A percentile compares a stretch with the other conserved stretches of the same genome.
phyloP scores from a whole-genome alignment of 2,888 invertebrate species.

The Lacanobia oleracea region DNA sequence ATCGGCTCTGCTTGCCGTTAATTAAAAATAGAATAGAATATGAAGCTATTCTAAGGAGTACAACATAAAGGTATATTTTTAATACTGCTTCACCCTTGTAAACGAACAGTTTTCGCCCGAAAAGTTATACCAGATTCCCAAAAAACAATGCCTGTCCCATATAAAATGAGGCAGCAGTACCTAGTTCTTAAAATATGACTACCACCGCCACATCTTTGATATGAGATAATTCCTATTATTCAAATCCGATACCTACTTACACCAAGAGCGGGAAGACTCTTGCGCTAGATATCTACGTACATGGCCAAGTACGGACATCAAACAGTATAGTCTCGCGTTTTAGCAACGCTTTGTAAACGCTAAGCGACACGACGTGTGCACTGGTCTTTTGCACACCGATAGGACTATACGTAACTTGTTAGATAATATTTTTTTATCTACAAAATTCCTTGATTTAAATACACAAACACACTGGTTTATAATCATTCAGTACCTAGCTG shows the following conservation, averaged over 20 bases:
- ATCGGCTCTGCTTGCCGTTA: no score
- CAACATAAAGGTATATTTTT: no score
- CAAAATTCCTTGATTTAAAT: background rate
- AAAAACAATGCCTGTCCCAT: no score
- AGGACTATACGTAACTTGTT: slow-evolving; percentile 4
- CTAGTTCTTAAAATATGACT: no score
- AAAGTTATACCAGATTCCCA: no score
- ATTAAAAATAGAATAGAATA: no score
- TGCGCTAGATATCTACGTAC: background rate
- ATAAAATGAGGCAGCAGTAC: no score
- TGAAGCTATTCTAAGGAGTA: no score
- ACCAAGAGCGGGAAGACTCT: background rate
- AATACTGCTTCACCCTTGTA: no score
- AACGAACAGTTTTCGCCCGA: no score
- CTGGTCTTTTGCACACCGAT: background rate
- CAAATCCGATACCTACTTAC: background rate
- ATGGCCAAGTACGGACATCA: background rate
- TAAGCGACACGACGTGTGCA: background rate
- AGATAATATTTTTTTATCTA: slow-evolving; percentile 42
- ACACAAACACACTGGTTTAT: background rate
- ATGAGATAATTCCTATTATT: background rate
- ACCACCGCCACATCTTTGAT: no score
- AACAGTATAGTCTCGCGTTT: no score
- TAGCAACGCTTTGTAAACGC: background rate
- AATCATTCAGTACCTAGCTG: slow-evolving; percentile 1